Conservation (phyloP, 2,797 vertebrate species). For the Gallinago stenura region DNA sequence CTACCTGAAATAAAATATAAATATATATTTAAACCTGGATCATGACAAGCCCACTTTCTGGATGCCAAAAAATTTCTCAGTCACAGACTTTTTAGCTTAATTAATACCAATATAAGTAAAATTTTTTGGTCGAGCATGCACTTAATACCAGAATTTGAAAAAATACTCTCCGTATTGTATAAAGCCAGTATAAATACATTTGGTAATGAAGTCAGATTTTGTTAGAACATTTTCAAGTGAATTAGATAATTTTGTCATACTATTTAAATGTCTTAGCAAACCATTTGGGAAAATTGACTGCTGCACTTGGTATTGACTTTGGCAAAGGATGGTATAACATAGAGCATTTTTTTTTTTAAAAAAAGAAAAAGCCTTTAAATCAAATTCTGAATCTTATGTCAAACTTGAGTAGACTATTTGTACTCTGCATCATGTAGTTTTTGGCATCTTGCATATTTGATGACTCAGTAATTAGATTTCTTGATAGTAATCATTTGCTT, state of each 20-base stretch:
- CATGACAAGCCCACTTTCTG: conserved; percentile 29
- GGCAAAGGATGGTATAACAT: conserved; percentile 83
- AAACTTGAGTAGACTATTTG: conserved; percentile 84
- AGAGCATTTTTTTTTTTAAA: conserved; percentile 69
- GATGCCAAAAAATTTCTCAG: conserved; percentile 44
- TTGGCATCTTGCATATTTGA: conserved; percentile 70
- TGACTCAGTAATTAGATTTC: conserved; percentile 75
- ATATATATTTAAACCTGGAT: not conserved
- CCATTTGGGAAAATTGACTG: conserved; percentile 90
- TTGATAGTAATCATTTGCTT: conserved; percentile 75
- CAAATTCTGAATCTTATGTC: conserved; percentile 84
- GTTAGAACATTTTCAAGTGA: conserved; percentile 89
- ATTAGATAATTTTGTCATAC: conserved; percentile 98
- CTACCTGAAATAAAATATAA: conserved; percentile 65
- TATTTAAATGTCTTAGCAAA: conserved; percentile 94
- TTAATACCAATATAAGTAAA: conserved; percentile 68
- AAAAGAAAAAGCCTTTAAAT: conserved; percentile 86
- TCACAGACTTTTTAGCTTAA: conserved; percentile 63
- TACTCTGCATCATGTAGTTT: conserved; percentile 77
- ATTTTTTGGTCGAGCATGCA: conserved; percentile 51
- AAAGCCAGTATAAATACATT: conserved; percentile 95
- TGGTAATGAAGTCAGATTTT: conserved; percentile 95
- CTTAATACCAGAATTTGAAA: conserved; percentile 57
- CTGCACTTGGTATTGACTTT: conserved; percentile 90
- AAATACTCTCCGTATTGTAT: conserved; percentile 82